Evolutionary conservation across 2,113 vertebrate genomes (phyloP).

Genomic region (Paralichthys olivaceus): DNA sequence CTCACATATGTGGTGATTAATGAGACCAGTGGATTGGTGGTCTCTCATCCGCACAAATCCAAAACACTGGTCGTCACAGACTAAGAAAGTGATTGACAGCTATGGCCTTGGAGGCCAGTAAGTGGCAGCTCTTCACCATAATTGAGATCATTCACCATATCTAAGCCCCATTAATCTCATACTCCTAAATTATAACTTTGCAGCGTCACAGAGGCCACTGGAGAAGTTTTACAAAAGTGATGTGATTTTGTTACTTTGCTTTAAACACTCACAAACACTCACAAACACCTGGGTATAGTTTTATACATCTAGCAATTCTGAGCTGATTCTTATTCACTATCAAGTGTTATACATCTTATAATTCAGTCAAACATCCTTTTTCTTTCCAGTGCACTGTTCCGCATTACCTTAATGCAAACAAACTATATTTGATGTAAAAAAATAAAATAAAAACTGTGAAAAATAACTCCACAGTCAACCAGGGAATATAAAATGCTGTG

Average conservation of each 20-base stretch:
- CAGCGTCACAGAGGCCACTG: background rate
- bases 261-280: background rate
- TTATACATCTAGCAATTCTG: background rate
- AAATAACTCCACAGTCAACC: no score
- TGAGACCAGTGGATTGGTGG: constrained; percentile 15
- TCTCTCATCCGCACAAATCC: constrained; percentile 43
- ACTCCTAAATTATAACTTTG: constrained; percentile 31
- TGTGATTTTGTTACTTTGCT: background rate
- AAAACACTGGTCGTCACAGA: constrained; percentile 23
- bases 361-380: no score
- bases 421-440: no score
- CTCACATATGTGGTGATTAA: constrained; percentile 34
- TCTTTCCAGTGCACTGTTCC: no score
- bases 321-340: background rate
- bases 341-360: no score
- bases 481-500: no score
- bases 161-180: constrained; percentile 66
- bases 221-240: constrained; percentile 1
- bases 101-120: constrained; percentile 15
- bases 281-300: background rate
- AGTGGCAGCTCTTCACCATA: constrained; percentile 43
- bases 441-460: no score
- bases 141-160: constrained; percentile 66
- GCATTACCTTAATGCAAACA: no score
- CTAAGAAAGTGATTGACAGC: constrained; percentile 60